Evolutionary conservation across 64 coral and sea anemone genomes (phyloP), one percentile per base, ranked within the genome.

Genomic region (Montipora efflorescens): DNA sequence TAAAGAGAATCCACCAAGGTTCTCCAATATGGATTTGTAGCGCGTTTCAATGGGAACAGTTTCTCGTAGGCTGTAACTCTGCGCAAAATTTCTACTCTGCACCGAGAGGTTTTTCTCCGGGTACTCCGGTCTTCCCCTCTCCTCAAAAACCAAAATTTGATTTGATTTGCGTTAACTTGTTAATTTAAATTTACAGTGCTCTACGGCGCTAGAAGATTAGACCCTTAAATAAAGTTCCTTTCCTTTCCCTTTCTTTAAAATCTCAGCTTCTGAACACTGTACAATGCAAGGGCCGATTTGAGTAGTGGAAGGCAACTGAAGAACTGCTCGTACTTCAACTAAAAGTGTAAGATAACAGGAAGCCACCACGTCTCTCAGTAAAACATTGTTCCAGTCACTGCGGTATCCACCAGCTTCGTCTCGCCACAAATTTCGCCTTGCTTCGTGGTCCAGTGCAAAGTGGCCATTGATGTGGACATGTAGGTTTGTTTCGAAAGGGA

Each of bases 391-490:
- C 95, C 95, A 97, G 59, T 69, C 81, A 71, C 93, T 89, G 28
- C 95, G 87, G 12, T 88, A 88, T 20, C 78, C 94, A 13, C 48
- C 67, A 0, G 53, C n/a, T 61, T 80, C 84, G 51, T 91, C 84
- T 16, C 80, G 73, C 78, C 93, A 88, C 48, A 97, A 93, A 20
- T 59, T 90, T 47, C 95, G 51, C 51, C 95, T 94, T 28, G 88
- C 92, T 49, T 97, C 95, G 19, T 97, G 95, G 68, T 97, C 88
- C 28, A 97, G 48, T 7, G 88, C 95, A 67, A 97, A 97, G 80
- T 97, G 92, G 5, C 92, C 95, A 76, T 97, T 97, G 43, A 97
- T 89, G 62, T 97, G 95, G 22, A 97, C 95, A 7, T 92, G 95
- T 47, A 97, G 78, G 46, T 79, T 79, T 0, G 95, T 97, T 57